Conservation (phyloP, 2,888 invertebrate species). For the Tetragonisca angustula region DNA sequence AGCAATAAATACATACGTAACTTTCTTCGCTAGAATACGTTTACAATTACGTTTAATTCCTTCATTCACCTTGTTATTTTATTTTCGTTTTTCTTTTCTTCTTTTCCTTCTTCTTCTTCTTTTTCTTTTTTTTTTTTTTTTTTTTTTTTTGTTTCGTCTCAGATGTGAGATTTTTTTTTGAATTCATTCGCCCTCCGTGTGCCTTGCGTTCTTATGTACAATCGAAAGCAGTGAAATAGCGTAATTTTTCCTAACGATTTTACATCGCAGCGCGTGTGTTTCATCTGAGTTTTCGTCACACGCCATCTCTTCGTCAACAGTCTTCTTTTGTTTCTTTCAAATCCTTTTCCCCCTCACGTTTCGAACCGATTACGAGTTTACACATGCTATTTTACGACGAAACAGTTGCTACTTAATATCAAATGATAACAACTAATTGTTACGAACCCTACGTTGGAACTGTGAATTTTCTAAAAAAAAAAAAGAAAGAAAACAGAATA, state of each 20-base stretch:
- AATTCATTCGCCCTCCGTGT: too few species aligned
- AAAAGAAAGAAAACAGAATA: not conserved
- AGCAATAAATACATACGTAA: slow-evolving; percentile 11
- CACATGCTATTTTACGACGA: slow-evolving; percentile 9
- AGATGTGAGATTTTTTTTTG: not conserved
- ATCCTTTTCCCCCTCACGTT: not conserved
- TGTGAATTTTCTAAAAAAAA: not conserved
- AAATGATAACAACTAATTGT: not conserved
- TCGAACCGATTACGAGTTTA: not conserved
- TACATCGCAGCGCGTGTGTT: slow-evolving; percentile 18
- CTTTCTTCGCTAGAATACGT: slow-evolving; percentile 24
- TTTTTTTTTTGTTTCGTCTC: not conserved
- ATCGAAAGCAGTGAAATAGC: slow-evolving; percentile 58
- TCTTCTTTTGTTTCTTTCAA: not conserved
- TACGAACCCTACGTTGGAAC: not conserved
- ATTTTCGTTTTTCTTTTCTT: too few species aligned
- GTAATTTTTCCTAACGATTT: slow-evolving; percentile 32
- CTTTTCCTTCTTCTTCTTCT: not conserved
- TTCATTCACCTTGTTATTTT: not conserved
- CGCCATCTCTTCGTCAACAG: not conserved
- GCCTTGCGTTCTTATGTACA: slow-evolving; percentile 28
- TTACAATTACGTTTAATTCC: slow-evolving; percentile 9
- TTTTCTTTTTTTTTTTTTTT: too few species aligned
- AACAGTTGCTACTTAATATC: not conserved
- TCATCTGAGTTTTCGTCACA: not conserved